phyloP scores from a whole-genome alignment of 2,113 vertebrate genomes.

The Passerina amoena region DNA sequence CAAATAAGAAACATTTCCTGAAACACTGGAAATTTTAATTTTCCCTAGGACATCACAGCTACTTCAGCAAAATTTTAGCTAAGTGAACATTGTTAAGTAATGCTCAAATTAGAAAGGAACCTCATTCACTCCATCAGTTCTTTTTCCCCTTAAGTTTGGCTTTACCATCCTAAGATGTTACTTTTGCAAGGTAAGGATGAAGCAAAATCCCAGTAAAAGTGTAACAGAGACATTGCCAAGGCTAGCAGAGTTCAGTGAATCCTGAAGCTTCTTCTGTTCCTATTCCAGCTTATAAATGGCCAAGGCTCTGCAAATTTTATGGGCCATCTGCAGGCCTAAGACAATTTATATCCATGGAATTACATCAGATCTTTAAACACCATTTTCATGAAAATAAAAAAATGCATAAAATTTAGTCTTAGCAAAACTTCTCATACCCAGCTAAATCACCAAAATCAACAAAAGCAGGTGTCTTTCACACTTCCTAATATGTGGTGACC shows the following conservation, averaged over 20 bases:
- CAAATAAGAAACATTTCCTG: neutral
- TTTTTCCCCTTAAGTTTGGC: neutral
- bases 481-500: neutral
- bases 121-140: neutral
- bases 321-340: neutral
- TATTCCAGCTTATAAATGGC: neutral
- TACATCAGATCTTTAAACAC: constrained; percentile 5
- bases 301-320: neutral
- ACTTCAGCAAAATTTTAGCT: neutral
- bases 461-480: neutral
- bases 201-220: neutral
- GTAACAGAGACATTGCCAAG: neutral
- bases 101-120: neutral
- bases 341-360: neutral
- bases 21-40: neutral
- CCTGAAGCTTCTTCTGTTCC: constrained; percentile 21
- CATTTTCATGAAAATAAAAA: neutral
- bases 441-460: neutral
- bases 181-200: neutral
- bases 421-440: neutral
- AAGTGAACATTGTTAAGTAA: neutral
- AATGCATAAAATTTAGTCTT: neutral
- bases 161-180: neutral
- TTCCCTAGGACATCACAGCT: neutral
- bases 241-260: neutral